Evolutionary conservation across 2,113 vertebrate species (phyloP).

Genomic region (Syngnathus floridae): DNA sequence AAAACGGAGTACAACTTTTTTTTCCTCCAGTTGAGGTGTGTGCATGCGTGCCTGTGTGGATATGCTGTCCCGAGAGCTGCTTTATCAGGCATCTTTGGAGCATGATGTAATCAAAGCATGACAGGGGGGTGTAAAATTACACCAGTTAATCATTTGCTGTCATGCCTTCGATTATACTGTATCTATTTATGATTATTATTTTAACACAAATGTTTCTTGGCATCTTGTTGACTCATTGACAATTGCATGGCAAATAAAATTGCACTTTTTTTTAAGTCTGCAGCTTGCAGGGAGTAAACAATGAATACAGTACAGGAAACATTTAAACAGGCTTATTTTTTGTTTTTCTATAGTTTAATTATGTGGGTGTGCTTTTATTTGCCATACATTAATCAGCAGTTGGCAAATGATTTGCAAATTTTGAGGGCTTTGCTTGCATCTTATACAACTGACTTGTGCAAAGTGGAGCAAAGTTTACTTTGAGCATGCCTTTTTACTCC

Average conservation of each 20-base stretch:
- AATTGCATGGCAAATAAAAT: not conserved
- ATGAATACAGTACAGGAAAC: not conserved
- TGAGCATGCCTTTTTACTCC: slow-evolving; percentile 5
- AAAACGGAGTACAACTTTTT: not conserved
- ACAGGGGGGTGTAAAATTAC: slow-evolving; percentile 19
- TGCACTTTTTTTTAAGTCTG: not conserved
- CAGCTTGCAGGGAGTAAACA: not conserved
- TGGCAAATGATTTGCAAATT: slow-evolving; percentile 14
- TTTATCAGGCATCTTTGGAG: slow-evolving; percentile 10
- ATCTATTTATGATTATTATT: not conserved
- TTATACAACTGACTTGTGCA: not conserved
- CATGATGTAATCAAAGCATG: slow-evolving; percentile 29
- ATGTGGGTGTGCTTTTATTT: not conserved
- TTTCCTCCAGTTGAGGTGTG: not conserved
- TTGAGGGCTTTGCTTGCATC: not conserved
- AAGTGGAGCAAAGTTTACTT: slow-evolving; percentile 26
- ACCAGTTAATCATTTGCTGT: slow-evolving; percentile 15
- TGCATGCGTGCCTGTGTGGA: slow-evolving; percentile 7
- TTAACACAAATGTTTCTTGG: not conserved
- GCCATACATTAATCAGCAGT: not conserved
- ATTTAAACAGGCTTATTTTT: not conserved
- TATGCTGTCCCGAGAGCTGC: slow-evolving; percentile 33
- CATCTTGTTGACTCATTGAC: not conserved
- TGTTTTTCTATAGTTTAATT: no score
- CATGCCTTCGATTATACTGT: not conserved